These are phyloP conservation scores for Homalodisca vitripennis DNA, from an alignment of 1,140 invertebrate species.

Conservation along the genomic window DNA sequence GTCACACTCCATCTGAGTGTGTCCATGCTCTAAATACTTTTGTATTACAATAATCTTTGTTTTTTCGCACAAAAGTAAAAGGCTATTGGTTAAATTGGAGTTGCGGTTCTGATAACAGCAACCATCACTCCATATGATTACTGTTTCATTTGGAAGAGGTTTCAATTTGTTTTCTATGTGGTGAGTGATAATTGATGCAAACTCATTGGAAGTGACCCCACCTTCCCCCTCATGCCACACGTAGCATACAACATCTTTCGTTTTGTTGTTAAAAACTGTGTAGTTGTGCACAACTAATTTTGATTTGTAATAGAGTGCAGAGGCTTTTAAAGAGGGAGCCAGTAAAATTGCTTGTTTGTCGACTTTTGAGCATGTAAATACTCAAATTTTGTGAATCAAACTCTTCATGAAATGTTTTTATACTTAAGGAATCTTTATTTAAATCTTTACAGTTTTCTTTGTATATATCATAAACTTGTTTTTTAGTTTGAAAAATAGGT, in stretches of 20 bases:
- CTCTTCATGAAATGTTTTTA: neutral
- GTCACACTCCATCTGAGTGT: slow-evolving; percentile 21
- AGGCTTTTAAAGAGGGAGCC: neutral
- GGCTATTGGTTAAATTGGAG: neutral
- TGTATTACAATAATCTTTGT: too few relatives aligned
- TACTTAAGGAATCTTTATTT: neutral
- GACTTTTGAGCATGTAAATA: neutral
- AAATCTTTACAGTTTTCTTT: too few relatives aligned
- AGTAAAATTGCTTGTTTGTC: slow-evolving; percentile 13
- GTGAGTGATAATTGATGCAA: too few relatives aligned
- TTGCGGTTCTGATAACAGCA: neutral
- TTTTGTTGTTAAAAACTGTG: slow-evolving; percentile 9
- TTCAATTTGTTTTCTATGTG: neutral
- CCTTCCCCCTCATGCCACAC: slow-evolving; percentile 6
- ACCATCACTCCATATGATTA: neutral
- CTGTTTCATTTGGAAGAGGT: neutral
- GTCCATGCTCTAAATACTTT: slow-evolving; percentile 5
- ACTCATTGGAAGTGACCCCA: neutral
- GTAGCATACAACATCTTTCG: neutral
- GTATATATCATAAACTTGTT: neutral
- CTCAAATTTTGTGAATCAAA: neutral
- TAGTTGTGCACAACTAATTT: slow-evolving; percentile 14
- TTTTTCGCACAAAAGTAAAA: too few relatives aligned
- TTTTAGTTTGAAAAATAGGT: neutral
- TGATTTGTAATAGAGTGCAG: too few relatives aligned